These are phyloP conservation scores for Aurelia coerulea DNA, from an alignment of 30 jellyfish, hydroid and myxozoan species.

Conservation along the genomic window DNA sequence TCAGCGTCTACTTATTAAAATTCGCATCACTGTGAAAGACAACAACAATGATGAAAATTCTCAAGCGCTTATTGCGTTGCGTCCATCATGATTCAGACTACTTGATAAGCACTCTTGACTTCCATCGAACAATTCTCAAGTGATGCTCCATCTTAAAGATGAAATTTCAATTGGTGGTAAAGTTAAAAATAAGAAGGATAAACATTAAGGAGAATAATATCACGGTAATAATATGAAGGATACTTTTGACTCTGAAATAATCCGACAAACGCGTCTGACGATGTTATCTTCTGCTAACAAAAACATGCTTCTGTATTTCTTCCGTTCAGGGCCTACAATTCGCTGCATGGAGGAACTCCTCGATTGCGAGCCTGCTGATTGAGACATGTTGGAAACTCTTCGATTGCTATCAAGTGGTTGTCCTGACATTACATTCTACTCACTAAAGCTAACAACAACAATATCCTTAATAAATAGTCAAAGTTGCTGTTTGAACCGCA, in stretches of 20 bases:
- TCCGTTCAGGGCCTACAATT: conserved; percentile 81
- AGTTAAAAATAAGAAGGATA: too few relatives aligned
- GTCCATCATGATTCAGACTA: too few relatives aligned
- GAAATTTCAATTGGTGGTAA: too few relatives aligned
- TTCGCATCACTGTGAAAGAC: too few relatives aligned
- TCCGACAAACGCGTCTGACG: conserved; percentile 72
- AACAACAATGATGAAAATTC: too few relatives aligned
- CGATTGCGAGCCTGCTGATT: conserved; percentile 78
- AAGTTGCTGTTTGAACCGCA: conserved; percentile 1
- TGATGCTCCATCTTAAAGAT: too few relatives aligned
- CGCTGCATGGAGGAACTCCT: conserved; percentile 84
- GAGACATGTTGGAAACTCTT: conserved; percentile 66
- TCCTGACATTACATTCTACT: conserved; percentile 41
- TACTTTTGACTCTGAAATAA: conserved; percentile 82
- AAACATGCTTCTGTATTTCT: conserved; percentile 73
- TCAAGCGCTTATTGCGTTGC: too few relatives aligned
- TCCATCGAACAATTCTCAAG: too few relatives aligned
- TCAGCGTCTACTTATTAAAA: too few relatives aligned
- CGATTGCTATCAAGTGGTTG: conserved; percentile 59
- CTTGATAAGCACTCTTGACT: too few relatives aligned
- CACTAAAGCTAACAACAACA: background rate
- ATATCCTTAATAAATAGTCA: background rate
- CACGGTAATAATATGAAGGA: background rate
- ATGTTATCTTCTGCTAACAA: conserved; percentile 67
- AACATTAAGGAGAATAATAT: too few relatives aligned